Percentiles rank a stretch among this genome's conserved stretches.
Conservation (phyloP, 2,797 vertebrate genomes). For the Ptychadena robeensis region DNA sequence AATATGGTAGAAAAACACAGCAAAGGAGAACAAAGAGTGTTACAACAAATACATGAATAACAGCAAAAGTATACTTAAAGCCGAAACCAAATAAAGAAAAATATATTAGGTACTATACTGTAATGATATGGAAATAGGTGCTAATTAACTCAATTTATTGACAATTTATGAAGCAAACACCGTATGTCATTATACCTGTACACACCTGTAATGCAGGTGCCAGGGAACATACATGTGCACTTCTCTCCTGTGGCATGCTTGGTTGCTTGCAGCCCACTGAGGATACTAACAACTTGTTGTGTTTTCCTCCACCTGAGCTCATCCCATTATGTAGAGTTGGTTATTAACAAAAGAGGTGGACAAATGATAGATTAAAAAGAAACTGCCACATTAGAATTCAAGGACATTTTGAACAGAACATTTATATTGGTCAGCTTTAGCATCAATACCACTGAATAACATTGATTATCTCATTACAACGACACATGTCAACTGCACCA, state of each 20-base stretch:
- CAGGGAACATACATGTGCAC: slow-evolving; percentile 35
- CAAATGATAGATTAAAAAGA: not conserved
- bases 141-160: slow-evolving; percentile 52
- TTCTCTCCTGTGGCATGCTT: slow-evolving; percentile 11
- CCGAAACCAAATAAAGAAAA: not conserved
- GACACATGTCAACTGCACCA: too few species aligned
- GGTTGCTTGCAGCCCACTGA: slow-evolving; percentile 26
- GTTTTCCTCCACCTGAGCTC: slow-evolving; percentile 46
- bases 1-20: not conserved
- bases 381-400: not conserved
- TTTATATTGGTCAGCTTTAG: too few species aligned
- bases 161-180: slow-evolving; percentile 56
- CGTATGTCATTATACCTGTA: slow-evolving; percentile 44
- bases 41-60: not conserved
- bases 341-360: not conserved
- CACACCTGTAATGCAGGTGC: slow-evolving; percentile 48
- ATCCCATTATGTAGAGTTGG: slow-evolving; percentile 3
- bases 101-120: not conserved
- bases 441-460: too few species aligned
- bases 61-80: not conserved
- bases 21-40: not conserved
- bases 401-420: too few species aligned
- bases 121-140: slow-evolving; percentile 23
- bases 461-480: too few species aligned
- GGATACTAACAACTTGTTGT: slow-evolving; percentile 28